Percentiles rank a stretch among this genome's conserved stretches.
Conservation (phyloP, 2,797 vertebrate genomes). For the Manis crassicaudata region DNA sequence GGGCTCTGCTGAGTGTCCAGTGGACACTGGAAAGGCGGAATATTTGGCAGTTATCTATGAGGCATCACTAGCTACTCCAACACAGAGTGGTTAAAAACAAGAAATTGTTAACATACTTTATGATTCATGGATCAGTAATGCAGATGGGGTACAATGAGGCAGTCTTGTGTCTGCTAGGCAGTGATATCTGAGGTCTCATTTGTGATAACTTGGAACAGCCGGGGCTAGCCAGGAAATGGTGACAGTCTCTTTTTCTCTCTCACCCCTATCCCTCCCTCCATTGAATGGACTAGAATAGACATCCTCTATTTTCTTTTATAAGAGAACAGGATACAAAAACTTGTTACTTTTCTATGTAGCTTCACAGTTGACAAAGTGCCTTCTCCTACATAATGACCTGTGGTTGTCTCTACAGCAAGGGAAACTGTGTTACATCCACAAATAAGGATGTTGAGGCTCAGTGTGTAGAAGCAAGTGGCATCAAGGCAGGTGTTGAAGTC, state of each 20-base stretch:
- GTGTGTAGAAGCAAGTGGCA: not conserved
- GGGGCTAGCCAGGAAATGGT: not conserved
- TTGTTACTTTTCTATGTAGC: not conserved
- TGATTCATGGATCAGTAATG: not conserved
- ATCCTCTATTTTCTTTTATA: not conserved
- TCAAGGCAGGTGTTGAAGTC: not conserved
- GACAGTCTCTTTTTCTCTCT: not conserved
- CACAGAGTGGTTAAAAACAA: not conserved
- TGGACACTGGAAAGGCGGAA: not conserved
- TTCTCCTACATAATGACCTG: not conserved
- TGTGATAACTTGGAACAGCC: not conserved
- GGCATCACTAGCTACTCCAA: not conserved
- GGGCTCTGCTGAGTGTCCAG: not conserved
- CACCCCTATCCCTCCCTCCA: not conserved
- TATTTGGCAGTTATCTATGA: not conserved
- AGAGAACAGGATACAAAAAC: not conserved
- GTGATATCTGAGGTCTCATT: not conserved
- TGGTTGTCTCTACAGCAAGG: not conserved
- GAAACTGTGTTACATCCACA: not conserved
- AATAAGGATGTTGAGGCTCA: not conserved
- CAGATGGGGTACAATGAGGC: not conserved
- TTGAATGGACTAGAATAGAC: not conserved
- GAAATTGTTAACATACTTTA: not conserved
- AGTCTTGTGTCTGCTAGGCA: not conserved
- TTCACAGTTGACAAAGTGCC: not conserved